Evolutionary conservation across 1,140 invertebrate genomes (phyloP), one percentile per base, ranked within the genome.

Genomic region (Polypedilum pembai): DNA sequence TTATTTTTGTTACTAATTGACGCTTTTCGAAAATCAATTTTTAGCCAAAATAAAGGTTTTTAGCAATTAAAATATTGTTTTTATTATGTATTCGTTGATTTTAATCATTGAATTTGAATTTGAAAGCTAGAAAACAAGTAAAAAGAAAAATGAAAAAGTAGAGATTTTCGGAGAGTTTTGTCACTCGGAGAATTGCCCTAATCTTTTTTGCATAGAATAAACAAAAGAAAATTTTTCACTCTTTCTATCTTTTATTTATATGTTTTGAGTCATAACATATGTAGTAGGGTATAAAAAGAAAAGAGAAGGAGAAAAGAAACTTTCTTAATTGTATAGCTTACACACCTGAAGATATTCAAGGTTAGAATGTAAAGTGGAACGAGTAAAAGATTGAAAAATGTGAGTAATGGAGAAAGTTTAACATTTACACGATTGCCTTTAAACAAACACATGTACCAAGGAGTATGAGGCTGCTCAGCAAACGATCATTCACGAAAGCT

Each of bases 271-370:
- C 45, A 56, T n/a, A 56, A 56, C 45, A 56, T 56, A 56, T 15
- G n/a, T n/a, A 15, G 45, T 56, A 56, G 12, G 12, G 12, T n/a
- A n/a, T 56, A 56, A 56, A 56, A 56, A n/a, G 15, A 56, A 56
- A 56, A 8, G 1, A 15, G 15, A 12, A 12, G 3, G 12, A 56
- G 12, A 56, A 56, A 15, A 1, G n/a, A 56, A 56, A 56, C 12
- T 56, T 56, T 56, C 15, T 56, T 56, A 4, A 56, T 56, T 56
- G 45, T 56, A 12, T 56, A n/a, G 45, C 12, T 15, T 15, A 56
- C 45, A 56, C 45, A 56, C 45, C 45, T 56, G 45, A 56, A 56
- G 45, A 56, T 56, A 56, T 56, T 56, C n/a, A n/a, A n/a, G n/a
- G n/a, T n/a, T n/a, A n/a, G n/a, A n/a, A n/a, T 56, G 45, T n/a